Evolutionary conservation across 2,888 invertebrate genomes (phyloP).

Genomic region (Rhamphomyia laevipes): DNA sequence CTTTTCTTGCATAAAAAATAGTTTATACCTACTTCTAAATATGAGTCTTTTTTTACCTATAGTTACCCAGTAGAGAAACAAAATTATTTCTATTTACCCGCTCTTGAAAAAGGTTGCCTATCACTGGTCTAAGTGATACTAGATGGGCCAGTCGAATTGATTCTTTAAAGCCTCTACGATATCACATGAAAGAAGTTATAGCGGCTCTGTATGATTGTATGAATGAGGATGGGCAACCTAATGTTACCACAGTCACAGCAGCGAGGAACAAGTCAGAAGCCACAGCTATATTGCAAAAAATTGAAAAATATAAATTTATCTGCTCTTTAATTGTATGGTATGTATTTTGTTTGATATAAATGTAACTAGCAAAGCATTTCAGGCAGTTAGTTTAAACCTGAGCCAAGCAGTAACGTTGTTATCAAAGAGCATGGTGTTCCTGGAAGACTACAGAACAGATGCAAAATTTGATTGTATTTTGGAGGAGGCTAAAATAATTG

Average conservation of each 20-base stretch:
- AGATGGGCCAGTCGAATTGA: conserved; percentile 2
- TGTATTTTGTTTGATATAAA: background rate
- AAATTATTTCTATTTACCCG: too few species aligned
- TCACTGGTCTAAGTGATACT: background rate
- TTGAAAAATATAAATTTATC: background rate
- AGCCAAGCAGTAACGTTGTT: conserved; percentile 1
- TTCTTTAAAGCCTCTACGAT: conserved; percentile 1
- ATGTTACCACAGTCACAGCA: too few species aligned
- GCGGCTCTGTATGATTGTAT: too few species aligned
- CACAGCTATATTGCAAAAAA: background rate
- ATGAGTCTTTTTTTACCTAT: too few species aligned
- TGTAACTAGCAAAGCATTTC: conserved; percentile 1
- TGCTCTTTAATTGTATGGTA: background rate
- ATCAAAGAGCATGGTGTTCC: background rate
- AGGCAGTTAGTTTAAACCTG: conserved; percentile 2
- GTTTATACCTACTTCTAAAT: too few species aligned
- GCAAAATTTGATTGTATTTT: background rate
- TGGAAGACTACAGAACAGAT: conserved; percentile 1
- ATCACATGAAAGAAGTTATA: conserved; percentile 1
- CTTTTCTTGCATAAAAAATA: too few species aligned
- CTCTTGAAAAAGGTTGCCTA: too few species aligned
- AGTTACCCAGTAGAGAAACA: too few species aligned
- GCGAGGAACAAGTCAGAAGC: too few species aligned
- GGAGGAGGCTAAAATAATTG: background rate
- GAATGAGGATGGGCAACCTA: too few species aligned